Evolutionary conservation across 2,888 invertebrate species (phyloP).

Genomic region (Lithophane semibrunnea): DNA sequence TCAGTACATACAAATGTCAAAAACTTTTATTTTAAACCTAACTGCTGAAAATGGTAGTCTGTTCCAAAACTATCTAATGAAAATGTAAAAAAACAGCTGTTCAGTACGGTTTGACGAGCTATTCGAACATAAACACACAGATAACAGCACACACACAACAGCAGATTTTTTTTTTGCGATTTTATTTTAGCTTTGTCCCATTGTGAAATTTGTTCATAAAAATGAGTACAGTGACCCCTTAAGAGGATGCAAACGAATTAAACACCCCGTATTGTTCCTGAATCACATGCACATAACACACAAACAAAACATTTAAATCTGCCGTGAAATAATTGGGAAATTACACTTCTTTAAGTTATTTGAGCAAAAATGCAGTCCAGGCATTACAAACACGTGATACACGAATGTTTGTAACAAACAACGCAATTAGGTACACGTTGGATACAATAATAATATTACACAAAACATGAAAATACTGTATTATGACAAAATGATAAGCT

Average conservation of each 20-base stretch:
- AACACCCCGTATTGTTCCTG: too few relatives aligned
- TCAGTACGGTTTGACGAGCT: too few relatives aligned
- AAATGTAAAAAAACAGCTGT: too few relatives aligned
- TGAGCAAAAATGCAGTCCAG: neutral
- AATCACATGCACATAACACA: neutral
- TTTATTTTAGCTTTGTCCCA: too few relatives aligned
- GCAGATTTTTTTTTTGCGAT: too few relatives aligned
- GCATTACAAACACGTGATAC: constrained; percentile 7
- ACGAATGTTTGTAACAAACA: neutral
- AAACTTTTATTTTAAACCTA: neutral
- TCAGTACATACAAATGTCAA: neutral
- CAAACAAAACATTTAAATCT: neutral
- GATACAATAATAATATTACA: neutral
- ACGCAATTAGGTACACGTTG: neutral
- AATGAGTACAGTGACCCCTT: too few relatives aligned
- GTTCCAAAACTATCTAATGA: too few relatives aligned
- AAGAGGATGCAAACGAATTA: too few relatives aligned
- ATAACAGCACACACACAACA: too few relatives aligned
- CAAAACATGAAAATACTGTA: neutral
- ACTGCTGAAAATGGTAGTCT: neutral
- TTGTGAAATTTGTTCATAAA: too few relatives aligned
- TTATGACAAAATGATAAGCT: constrained; percentile 24
- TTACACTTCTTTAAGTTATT: neutral
- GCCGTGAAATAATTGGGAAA: neutral
- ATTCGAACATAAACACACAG: too few relatives aligned